These are phyloP conservation scores for Ictidomys tridecemlineatus DNA, from an alignment of 2,113 vertebrate genomes.

Conservation along the genomic window DNA sequence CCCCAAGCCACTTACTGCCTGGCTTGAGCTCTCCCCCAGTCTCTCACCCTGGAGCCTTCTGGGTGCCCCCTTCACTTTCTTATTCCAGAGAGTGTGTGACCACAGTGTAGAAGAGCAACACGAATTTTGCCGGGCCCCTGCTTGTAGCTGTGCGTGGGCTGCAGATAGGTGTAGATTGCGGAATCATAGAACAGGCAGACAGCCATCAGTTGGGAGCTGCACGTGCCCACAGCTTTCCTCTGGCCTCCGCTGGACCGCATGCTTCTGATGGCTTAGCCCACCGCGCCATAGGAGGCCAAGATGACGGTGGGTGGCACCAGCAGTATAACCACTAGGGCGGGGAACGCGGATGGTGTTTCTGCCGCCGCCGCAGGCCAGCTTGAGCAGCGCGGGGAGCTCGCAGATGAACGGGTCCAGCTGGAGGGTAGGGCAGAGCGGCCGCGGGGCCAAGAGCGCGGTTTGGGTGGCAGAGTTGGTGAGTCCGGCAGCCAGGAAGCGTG, in stretches of 20 bases:
- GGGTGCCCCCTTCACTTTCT: constrained; percentile 37
- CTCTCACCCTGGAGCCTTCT: constrained; percentile 14
- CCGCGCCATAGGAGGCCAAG: constrained; percentile 59
- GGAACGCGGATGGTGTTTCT: background rate
- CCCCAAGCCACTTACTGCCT: background rate
- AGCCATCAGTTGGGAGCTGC: constrained; percentile 66
- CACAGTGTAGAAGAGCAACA: constrained; percentile 55
- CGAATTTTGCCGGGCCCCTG: constrained; percentile 54
- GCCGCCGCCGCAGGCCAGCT: constrained; percentile 62
- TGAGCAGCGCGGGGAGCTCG: constrained; percentile 69
- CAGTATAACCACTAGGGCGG: constrained; percentile 63
- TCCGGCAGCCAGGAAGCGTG: constrained; percentile 48
- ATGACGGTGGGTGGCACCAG: constrained; percentile 66
- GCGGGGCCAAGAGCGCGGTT: background rate
- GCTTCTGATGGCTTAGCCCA: constrained; percentile 43
- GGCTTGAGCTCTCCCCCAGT: background rate
- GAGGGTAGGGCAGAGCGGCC: constrained; percentile 23
- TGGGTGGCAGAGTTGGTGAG: constrained; percentile 24
- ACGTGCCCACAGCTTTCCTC: constrained; percentile 66
- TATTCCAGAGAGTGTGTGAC: constrained; percentile 73
- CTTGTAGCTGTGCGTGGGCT: constrained; percentile 63
- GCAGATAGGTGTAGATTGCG: constrained; percentile 70
- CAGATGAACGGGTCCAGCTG: constrained; percentile 71
- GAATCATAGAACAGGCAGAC: constrained; percentile 76
- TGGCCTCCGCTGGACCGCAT: background rate